Evolutionary conservation across 2,113 vertebrate genomes (phyloP).

Genomic region (Stigmatopora nigra): DNA sequence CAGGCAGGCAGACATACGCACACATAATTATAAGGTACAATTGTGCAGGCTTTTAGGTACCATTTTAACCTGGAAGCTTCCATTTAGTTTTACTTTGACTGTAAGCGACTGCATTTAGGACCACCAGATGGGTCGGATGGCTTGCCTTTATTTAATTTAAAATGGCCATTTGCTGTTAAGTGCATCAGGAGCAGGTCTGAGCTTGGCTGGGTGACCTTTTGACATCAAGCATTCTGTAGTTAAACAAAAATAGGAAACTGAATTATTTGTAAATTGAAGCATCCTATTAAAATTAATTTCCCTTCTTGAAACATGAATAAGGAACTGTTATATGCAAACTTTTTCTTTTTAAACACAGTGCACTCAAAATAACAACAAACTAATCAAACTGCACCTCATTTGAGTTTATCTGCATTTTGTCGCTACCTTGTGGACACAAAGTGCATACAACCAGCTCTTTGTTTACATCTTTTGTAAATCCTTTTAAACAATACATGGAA

Average conservation of each 20-base stretch:
- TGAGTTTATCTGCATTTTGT: background rate
- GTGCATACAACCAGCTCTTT: constrained; percentile 4
- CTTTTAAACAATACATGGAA: background rate
- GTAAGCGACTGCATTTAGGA: background rate
- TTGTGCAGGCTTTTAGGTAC: background rate
- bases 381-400: background rate
- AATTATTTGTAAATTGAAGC: no score
- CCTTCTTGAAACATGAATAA: no score
- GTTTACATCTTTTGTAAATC: background rate
- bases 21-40: background rate
- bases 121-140: background rate
- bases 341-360: no score
- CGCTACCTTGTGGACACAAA: constrained; percentile 22
- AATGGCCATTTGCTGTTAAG: constrained; percentile 8
- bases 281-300: no score
- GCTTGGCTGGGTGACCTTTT: background rate
- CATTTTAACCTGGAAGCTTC: background rate
- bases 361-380: no score
- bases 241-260: background rate
- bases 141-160: constrained; percentile 12
- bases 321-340: no score
- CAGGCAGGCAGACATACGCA: background rate
- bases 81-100: background rate
- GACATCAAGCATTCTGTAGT: background rate
- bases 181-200: constrained; percentile 4